Conservation (phyloP, 2,113 vertebrate species). For the Microcebus tavaratra region DNA sequence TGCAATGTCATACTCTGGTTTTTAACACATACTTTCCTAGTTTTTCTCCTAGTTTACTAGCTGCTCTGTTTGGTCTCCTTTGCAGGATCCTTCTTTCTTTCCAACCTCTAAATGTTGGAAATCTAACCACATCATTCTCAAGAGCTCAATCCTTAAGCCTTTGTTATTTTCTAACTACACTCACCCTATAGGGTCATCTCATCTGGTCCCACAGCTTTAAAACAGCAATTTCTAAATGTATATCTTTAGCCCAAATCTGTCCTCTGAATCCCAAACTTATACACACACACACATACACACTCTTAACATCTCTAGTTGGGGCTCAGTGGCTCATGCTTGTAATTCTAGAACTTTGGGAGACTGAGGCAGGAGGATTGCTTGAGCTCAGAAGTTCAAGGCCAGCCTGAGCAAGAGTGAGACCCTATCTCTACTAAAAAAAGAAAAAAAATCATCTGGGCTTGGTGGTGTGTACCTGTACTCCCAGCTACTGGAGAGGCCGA, state of each 20-base stretch:
- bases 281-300: not conserved
- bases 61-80: not conserved
- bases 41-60: not conserved
- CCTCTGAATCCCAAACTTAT: not conserved
- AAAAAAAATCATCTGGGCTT: too few species aligned
- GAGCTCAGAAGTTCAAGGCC: too few species aligned
- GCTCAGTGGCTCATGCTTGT: too few species aligned
- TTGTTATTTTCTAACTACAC: not conserved
- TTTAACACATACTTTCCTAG: not conserved
- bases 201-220: not conserved
- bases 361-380: too few species aligned
- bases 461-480: too few species aligned
- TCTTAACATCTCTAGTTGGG: not conserved
- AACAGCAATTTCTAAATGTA: not conserved
- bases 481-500: too few species aligned
- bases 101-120: not conserved
- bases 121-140: not conserved
- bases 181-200: not conserved
- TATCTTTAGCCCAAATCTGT: not conserved
- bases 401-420: too few species aligned
- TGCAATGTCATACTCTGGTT: not conserved
- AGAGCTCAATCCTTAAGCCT: not conserved
- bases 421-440: too few species aligned
- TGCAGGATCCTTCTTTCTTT: not conserved
- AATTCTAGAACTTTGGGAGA: too few species aligned